Conservation (phyloP, 2,888 invertebrate genomes). For the Nyleta sp. region DNA sequence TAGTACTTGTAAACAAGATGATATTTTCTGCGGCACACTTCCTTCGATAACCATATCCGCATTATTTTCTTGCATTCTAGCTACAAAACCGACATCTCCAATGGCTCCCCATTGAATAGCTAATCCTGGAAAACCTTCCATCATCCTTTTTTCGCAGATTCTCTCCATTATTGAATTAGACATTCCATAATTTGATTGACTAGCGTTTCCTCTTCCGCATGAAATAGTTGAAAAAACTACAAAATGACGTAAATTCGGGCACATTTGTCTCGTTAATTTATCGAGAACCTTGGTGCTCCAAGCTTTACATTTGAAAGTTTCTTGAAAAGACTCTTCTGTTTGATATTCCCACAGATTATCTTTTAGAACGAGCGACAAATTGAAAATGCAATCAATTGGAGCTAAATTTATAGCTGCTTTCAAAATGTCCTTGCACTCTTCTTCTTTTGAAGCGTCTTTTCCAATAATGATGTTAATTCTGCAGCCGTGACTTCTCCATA, state of each 20-base stretch:
- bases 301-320: slow-evolving; percentile 85
- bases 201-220: slow-evolving; percentile 86
- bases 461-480: slow-evolving; percentile 87
- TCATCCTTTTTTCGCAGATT: slow-evolving; percentile 83
- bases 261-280: slow-evolving; percentile 60
- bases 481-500: slow-evolving; percentile 89
- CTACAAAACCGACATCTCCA: slow-evolving; percentile 88
- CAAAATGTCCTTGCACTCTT: slow-evolving; percentile 89
- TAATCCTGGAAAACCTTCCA: slow-evolving; percentile 59
- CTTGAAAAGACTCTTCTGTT: slow-evolving; percentile 82
- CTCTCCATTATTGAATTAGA: no score
- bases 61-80: slow-evolving; percentile 85
- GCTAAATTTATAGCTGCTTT: slow-evolving; percentile 83
- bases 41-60: slow-evolving; percentile 81
- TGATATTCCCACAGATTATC: slow-evolving; percentile 85
- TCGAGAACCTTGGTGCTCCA: no score
- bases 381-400: slow-evolving; percentile 87
- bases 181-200: slow-evolving; percentile 87
- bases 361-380: slow-evolving; percentile 85
- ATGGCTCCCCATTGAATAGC: slow-evolving; percentile 65
- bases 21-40: slow-evolving; percentile 93
- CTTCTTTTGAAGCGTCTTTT: slow-evolving; percentile 87
- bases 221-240: slow-evolving; percentile 87
- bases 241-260: slow-evolving; percentile 82
- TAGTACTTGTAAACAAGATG: slow-evolving; percentile 90